Percentiles rank a stretch among this genome's conserved stretches.
Evolutionary conservation across 2,113 vertebrate genomes (phyloP).

Genomic region (Pollimyrus isidori): DNA sequence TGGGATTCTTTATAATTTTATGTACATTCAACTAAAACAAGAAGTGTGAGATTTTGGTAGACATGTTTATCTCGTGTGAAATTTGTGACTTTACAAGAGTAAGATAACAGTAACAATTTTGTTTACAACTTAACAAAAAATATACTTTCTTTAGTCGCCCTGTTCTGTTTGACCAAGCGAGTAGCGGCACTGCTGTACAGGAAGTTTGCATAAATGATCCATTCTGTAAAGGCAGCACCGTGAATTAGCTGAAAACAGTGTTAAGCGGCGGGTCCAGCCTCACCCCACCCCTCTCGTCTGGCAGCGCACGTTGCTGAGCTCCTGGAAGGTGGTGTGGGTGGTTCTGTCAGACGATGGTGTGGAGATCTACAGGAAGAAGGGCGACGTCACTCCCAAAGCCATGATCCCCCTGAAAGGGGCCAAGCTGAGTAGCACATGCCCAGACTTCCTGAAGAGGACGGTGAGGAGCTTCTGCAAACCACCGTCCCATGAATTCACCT

Average conservation of each 20-base stretch:
- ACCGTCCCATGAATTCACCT: neutral
- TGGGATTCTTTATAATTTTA: neutral
- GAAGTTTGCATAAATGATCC: neutral
- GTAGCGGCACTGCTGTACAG: neutral
- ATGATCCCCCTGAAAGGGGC: slow-evolving; percentile 89
- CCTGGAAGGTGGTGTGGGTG: slow-evolving; percentile 89
- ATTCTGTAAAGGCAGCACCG: neutral
- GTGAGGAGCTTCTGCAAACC: slow-evolving; percentile 50
- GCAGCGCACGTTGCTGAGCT: slow-evolving; percentile 83
- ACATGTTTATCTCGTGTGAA: neutral
- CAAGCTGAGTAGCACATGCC: slow-evolving; percentile 69
- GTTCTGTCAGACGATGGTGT: slow-evolving; percentile 86
- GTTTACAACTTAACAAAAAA: neutral
- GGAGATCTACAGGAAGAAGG: slow-evolving; percentile 90
- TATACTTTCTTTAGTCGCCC: neutral
- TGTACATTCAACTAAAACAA: neutral
- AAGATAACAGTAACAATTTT: neutral
- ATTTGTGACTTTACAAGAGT: neutral
- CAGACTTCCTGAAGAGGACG: slow-evolving; percentile 81
- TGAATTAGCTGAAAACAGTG: neutral
- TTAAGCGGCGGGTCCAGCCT: neutral
- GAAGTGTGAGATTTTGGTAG: neutral
- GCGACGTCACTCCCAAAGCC: slow-evolving; percentile 80
- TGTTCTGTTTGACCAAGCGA: neutral
- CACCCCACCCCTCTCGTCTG: neutral